Conservation (phyloP, 1,140 invertebrate genomes). For the Holotrichia oblita region DNA sequence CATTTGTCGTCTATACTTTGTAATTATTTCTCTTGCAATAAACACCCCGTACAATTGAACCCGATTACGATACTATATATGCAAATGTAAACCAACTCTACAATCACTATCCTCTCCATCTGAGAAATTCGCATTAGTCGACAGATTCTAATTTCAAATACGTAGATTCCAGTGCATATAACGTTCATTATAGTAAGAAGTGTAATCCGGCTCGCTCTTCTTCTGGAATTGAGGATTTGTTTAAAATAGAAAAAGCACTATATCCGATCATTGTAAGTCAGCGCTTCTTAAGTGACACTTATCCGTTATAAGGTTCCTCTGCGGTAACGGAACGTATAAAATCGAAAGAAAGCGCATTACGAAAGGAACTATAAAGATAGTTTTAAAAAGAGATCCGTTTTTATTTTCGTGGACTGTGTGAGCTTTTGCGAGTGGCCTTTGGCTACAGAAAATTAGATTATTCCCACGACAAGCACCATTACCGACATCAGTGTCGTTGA, state of each 20-base stretch:
- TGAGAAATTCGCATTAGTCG: neutral
- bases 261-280: neutral
- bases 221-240: constrained; percentile 30
- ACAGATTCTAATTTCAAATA: neutral
- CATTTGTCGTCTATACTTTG: too few relatives aligned
- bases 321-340: neutral
- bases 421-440: constrained; percentile 1
- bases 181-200: neutral
- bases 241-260: neutral
- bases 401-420: constrained; percentile 17
- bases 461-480: constrained; percentile 9
- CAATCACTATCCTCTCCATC: too few relatives aligned
- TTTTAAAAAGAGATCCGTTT: constrained; percentile 31
- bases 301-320: constrained; percentile 18
- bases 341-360: constrained; percentile 23
- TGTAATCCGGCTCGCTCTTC: neutral
- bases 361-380: constrained; percentile 22
- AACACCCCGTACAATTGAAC: too few relatives aligned
- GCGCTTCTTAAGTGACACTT: constrained; percentile 24
- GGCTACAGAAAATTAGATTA: constrained; percentile 26
- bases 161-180: neutral
- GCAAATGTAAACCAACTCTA: too few relatives aligned
- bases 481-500: constrained; percentile 32
- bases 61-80: too few relatives aligned
- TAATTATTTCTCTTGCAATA: too few relatives aligned